These are phyloP conservation scores for Symphodus melops DNA, from an alignment of 2,113 vertebrate species.

Conservation along the genomic window DNA sequence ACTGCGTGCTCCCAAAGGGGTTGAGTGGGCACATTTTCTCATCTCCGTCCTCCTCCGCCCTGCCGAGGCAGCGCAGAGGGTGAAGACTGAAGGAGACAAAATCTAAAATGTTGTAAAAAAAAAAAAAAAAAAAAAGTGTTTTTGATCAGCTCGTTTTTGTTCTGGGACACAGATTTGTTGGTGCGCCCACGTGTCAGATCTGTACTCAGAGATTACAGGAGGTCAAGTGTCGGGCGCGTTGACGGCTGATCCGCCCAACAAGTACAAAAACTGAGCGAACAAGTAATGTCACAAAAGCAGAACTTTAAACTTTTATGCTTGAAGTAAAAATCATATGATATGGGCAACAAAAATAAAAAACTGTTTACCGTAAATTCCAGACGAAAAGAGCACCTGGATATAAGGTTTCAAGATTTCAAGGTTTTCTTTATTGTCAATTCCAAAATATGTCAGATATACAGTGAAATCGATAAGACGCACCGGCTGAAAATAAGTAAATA, in stretches of 20 bases:
- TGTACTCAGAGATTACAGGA: background rate
- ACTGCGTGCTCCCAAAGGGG: constrained; percentile 27
- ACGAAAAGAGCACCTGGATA: too few relatives aligned
- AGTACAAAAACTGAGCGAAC: background rate
- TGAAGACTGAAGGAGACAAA: constrained; percentile 1
- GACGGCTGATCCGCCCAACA: background rate
- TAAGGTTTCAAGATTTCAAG: too few relatives aligned
- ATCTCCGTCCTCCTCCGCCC: constrained; percentile 14
- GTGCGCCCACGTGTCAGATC: background rate
- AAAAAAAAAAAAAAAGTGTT: too few relatives aligned
- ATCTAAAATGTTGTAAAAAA: constrained; percentile 17
- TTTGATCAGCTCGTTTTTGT: constrained; percentile 2
- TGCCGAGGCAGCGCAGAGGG: constrained; percentile 1
- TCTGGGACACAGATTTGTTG: background rate
- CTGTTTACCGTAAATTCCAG: too few relatives aligned
- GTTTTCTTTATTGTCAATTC: too few relatives aligned
- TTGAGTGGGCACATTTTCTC: constrained; percentile 48
- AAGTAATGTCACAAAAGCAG: too few relatives aligned
- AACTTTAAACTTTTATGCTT: too few relatives aligned
- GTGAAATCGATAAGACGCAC: too few relatives aligned
- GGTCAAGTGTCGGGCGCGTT: background rate
- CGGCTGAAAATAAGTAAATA: too few relatives aligned
- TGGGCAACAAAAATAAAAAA: too few relatives aligned
- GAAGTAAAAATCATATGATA: too few relatives aligned
- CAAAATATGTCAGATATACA: too few relatives aligned